Base-by-base conservation (phyloP, 2,797 vertebrate species). In the Aulostomus chinensis region DNA sequence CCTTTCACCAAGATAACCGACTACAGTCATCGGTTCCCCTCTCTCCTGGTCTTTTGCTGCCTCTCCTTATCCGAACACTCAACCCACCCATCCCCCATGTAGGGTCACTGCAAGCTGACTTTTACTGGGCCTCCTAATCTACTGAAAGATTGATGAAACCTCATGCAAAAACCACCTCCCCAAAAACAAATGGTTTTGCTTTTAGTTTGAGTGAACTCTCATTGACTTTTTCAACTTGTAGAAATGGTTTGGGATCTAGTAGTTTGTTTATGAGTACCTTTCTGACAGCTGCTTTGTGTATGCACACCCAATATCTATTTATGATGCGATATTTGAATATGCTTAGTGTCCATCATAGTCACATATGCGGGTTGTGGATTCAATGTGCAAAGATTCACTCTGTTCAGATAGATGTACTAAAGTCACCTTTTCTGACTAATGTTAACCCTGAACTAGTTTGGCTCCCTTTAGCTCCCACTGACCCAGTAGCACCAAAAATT, bases 391-490 rank as follows among this genome's bases (percentile, higher is more conserved):
- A 63, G 80, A 80, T 81, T 88, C 80, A 76, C 67, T 75, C 73
- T 73, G 62, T 66, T 64, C 83, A 76, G 61, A 77, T 52, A 69
- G 63, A 65, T 76, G 71, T 53, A 70, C 88, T 83, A 61, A 84
- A 92, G 83, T 86, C 90, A 91, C 92, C 84, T 92, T 92, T 90
- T 87, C 90, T 89, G 76, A 8, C 4, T 70, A 78, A 77, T 78
- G 79, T 84, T 84, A 84, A 85, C 78, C 68, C 71, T 58, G 72
- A 56, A 71, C 79, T 78, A 78, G 78, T 53, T 79, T 79, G 38
- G 65, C 73, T 81, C 68, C 64, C 61, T 70, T 65, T 61, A 33
- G 56, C 66, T 71, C 53, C 37, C 31, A 37, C 28, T 64, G 11
- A 14, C 28, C 32, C 32, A 57, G 65, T 65, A 74, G 65, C 63